A percentile compares a stretch with the other conserved stretches of the same genome.
Evolutionary conservation across 2,113 vertebrate species (phyloP).

Genomic region (Rana temporaria): DNA sequence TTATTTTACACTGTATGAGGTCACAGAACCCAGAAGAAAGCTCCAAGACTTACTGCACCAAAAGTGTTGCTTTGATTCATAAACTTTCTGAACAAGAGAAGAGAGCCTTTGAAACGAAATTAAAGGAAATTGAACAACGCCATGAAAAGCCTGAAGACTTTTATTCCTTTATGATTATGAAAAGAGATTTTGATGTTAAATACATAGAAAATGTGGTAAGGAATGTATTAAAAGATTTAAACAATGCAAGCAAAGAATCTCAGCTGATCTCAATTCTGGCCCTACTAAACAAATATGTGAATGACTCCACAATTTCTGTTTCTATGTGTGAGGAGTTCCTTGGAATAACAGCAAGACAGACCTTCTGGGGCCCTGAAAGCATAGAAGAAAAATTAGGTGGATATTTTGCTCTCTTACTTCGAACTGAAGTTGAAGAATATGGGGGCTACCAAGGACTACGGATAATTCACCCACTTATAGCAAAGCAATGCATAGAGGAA

Average conservation of each 20-base stretch:
- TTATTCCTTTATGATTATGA: constrained; percentile 89
- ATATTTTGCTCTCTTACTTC: constrained; percentile 75
- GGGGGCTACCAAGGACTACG: constrained; percentile 70
- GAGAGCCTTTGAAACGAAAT: constrained; percentile 76
- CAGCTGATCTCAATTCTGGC: constrained; percentile 78
- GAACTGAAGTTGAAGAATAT: constrained; percentile 63
- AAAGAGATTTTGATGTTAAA: constrained; percentile 73
- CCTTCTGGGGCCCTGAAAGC: constrained; percentile 64
- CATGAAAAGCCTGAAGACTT: constrained; percentile 77
- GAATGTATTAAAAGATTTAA: constrained; percentile 77
- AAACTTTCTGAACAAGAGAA: constrained; percentile 74
- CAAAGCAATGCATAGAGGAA: constrained; percentile 73
- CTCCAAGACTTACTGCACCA: constrained; percentile 54
- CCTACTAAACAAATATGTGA: constrained; percentile 75
- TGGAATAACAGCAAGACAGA: constrained; percentile 64
- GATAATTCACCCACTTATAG: constrained; percentile 76
- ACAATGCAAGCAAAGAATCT: constrained; percentile 66
- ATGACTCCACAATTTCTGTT: constrained; percentile 72
- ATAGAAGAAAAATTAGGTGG: constrained; percentile 75
- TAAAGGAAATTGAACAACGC: constrained; percentile 75
- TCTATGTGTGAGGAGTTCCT: constrained; percentile 81
- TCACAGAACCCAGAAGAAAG: constrained; percentile 72
- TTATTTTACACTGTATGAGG: constrained; percentile 85
- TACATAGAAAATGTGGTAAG: constrained; percentile 79
- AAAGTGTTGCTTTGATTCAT: constrained; percentile 67